Evolutionary conservation across 2,113 vertebrate genomes (phyloP), one percentile per base, ranked within the genome.

Genomic region (Corythaeola cristata): DNA sequence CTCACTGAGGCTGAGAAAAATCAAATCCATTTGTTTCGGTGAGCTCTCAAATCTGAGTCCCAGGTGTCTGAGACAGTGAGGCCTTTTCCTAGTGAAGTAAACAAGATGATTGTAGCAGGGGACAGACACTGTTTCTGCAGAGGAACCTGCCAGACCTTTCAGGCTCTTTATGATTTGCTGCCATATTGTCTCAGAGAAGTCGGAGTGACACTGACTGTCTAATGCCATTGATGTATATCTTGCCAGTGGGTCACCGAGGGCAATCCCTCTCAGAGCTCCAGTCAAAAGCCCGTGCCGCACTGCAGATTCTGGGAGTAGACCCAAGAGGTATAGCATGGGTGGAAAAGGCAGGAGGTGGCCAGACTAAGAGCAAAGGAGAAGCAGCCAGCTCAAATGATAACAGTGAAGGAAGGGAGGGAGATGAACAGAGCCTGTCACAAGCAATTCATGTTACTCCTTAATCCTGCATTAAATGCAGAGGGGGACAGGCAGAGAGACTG

Each of bases 221-320:
- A 45, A 76, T 24, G 44, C 23, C 8, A 3, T 11, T 80, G 28
- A 80, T 30, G 11, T 27, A 23, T 41, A 13, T 47, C n/a, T 53
- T 76, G 23, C 13, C 1, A 1, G 35, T 35, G n/a, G 30, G 21
- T 3, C 15, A 24, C 8, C 3, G 7, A 44, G 22, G 30, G 23
- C 0, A 2, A 23, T 33, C 12, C 5, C 37, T 45, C 15, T n/a
- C 20, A 52, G 33, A 59, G 11, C 17, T 59, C 58, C 28, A 58
- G 30, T 39, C 28, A 64, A 52, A 83, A 59, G 56, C 17, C 16
- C 3, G 0, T n/a, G 28, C 20, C 15, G 64, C 28, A 52, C 15
- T 0, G 1, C 22, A 41, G 39, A 27, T 16, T 4, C 19, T n/a
- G 41, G 24, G 12, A 52, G 8, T 13, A n/a, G 20, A n/a, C 8